phyloP scores from a whole-genome alignment of 2,888 invertebrate genomes.

The Linnaemya tessellans region DNA sequence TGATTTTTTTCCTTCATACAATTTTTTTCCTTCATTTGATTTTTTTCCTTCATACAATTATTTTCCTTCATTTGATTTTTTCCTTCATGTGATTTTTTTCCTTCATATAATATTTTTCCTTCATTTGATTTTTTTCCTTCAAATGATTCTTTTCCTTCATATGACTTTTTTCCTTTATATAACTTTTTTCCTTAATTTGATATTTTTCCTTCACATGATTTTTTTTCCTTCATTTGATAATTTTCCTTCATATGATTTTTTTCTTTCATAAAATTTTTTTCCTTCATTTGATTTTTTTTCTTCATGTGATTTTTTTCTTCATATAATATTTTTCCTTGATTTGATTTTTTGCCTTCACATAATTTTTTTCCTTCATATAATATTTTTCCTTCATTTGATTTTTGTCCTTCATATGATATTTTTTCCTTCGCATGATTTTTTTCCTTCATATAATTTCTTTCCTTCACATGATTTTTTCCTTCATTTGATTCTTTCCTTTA shows the following conservation, averaged over 20 bases:
- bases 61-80: not conserved
- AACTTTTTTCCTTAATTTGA: not conserved
- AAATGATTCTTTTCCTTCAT: not conserved
- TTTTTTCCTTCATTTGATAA: not conserved
- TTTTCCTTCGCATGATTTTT: too few relatives aligned
- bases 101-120: too few relatives aligned
- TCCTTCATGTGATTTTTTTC: too few relatives aligned
- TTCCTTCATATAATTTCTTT: not conserved
- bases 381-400: not conserved
- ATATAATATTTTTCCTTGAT: slow-evolving; percentile 13
- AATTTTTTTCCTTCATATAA: not conserved
- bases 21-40: not conserved
- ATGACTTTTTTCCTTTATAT: too few relatives aligned
- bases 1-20: too few relatives aligned
- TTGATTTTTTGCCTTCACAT: too few relatives aligned
- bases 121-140: not conserved
- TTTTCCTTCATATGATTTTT: not conserved
- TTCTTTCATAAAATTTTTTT: too few relatives aligned
- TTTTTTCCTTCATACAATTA: too few relatives aligned
- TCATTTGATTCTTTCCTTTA: too few relatives aligned
- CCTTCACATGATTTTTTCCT: not conserved
- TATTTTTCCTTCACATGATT: not conserved
- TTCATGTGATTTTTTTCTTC: not conserved
- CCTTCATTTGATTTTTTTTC: not conserved
- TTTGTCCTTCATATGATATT: too few relatives aligned